Percentiles rank a stretch among this genome's conserved stretches.
These are phyloP conservation scores for Rhinoraja longicauda DNA, from an alignment of 2,797 vertebrate species.

Conservation along the genomic window DNA sequence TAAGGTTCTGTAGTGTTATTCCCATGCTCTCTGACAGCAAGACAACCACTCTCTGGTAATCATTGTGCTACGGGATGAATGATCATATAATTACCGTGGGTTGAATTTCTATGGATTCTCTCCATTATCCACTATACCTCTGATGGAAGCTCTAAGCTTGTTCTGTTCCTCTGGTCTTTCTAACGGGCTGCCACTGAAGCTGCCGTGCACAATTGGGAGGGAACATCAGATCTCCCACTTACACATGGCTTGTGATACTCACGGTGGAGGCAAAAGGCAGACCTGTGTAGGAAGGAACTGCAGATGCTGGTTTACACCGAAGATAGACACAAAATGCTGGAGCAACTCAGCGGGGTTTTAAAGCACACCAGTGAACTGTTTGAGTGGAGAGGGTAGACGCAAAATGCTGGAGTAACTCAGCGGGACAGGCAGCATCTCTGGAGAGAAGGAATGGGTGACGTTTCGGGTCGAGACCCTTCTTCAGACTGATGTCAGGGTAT, in stretches of 20 bases:
- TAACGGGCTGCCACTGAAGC: neutral
- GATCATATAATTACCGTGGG: neutral
- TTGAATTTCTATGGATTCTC: neutral
- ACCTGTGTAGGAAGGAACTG: too few relatives aligned
- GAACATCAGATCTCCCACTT: neutral
- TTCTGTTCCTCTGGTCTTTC: neutral
- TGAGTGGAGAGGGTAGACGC: neutral
- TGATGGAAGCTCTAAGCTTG: neutral
- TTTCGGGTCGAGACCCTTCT: too few relatives aligned
- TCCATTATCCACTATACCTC: neutral
- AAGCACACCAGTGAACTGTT: neutral
- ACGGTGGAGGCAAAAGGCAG: neutral
- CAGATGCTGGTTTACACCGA: too few relatives aligned
- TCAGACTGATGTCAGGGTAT: too few relatives aligned
- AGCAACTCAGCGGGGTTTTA: neutral
- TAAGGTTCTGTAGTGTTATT: neutral
- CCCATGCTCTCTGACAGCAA: neutral
- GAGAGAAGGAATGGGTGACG: too few relatives aligned
- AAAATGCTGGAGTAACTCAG: too few relatives aligned
- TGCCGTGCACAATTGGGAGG: neutral
- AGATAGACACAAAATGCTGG: too few relatives aligned
- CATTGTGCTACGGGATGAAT: neutral
- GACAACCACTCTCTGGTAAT: neutral
- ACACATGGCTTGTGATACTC: neutral
- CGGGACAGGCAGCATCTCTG: too few relatives aligned